phyloP scores from a whole-genome alignment of 2,113 vertebrate genomes.

The Seriola aureovittata region DNA sequence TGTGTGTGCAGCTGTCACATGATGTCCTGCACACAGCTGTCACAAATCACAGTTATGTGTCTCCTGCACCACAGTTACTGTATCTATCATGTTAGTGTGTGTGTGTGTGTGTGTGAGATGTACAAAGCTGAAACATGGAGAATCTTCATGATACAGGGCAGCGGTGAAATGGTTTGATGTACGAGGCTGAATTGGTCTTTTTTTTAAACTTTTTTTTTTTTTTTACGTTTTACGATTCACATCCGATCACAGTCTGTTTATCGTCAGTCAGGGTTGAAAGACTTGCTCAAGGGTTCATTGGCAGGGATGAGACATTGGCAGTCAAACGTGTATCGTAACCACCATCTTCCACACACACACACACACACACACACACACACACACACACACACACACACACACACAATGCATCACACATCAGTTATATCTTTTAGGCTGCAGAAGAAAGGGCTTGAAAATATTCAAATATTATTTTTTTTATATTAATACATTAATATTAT shows the following conservation, averaged over 20 bases:
- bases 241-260: neutral
- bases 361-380: no score
- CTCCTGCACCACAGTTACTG: conserved; percentile 40
- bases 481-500: no score
- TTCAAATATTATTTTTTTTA: no score
- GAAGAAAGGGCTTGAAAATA: no score
- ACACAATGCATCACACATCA: no score
- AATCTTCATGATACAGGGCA: neutral
- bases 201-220: neutral
- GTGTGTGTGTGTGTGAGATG: neutral
- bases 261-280: neutral
- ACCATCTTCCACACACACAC: neutral
- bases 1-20: conserved; percentile 57
- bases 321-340: neutral
- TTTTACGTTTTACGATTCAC: neutral
- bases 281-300: neutral
- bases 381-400: no score
- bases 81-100: conserved; percentile 9
- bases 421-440: no score
- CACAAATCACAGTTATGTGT: conserved; percentile 65
- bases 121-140: neutral
- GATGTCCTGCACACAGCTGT: conserved; percentile 67
- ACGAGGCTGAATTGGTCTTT: neutral
- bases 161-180: neutral
- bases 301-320: neutral